phyloP scores from a whole-genome alignment of 1,140 invertebrate genomes.

The Drosophila chauvacae region DNA sequence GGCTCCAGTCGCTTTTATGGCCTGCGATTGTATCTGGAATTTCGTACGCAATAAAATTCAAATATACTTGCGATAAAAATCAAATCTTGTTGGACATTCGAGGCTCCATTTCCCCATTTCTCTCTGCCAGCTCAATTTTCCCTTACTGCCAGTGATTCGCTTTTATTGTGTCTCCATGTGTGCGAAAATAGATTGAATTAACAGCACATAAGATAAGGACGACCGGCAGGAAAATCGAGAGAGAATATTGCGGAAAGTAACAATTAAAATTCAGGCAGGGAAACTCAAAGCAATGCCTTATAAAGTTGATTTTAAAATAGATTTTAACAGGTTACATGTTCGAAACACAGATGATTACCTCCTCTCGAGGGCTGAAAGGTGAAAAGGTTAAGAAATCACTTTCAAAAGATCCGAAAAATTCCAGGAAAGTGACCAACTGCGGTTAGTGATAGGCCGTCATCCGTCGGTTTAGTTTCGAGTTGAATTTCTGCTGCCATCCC shows the following conservation, averaged over 20 bases:
- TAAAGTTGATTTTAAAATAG: neutral
- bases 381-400: conserved; percentile 38
- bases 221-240: neutral
- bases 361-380: conserved; percentile 8
- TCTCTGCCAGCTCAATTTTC: conserved; percentile 51
- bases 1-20: conserved; percentile 78
- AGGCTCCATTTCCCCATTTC: conserved; percentile 25
- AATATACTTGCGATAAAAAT: conserved; percentile 84
- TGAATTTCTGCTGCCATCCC: neutral
- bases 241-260: neutral
- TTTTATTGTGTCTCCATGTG: conserved; percentile 36
- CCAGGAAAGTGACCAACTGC: conserved; percentile 77
- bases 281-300: neutral
- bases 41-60: conserved; percentile 84
- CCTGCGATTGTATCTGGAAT: conserved; percentile 76
- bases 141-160: conserved; percentile 30
- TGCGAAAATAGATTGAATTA: conserved; percentile 29
- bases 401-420: conserved; percentile 44
- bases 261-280: neutral
- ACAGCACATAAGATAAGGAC: conserved; percentile 25
- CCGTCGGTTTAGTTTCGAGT: conserved; percentile 1
- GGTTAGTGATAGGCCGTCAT: conserved; percentile 58
- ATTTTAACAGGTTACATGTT: neutral
- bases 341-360: conserved; percentile 1
- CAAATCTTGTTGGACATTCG: conserved; percentile 81